Percentiles rank a stretch among this genome's conserved stretches.
phyloP scores from a whole-genome alignment of 1,140 invertebrate genomes.

The Brachionus asplanchnoidis region DNA sequence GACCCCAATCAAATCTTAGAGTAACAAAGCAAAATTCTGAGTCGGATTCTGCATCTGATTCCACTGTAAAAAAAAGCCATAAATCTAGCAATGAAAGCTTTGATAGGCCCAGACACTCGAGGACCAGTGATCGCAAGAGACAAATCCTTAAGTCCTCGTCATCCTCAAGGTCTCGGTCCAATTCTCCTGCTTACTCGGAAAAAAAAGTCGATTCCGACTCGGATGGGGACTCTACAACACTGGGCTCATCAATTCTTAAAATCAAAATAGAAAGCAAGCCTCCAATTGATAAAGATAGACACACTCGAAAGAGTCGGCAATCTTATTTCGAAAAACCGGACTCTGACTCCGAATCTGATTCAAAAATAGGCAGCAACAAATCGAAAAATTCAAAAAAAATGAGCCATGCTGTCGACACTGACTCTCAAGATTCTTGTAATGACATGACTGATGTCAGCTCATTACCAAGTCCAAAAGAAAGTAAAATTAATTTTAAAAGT shows the following conservation, averaged over 20 bases:
- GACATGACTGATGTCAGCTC: conserved; percentile 37
- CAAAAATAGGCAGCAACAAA: neutral
- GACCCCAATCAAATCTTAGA: neutral
- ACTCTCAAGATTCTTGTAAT: conserved; percentile 1
- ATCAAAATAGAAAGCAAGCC: conserved; percentile 19
- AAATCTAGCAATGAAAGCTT: neutral
- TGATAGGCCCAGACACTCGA: neutral
- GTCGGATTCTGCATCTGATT: neutral
- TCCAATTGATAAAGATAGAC: conserved; percentile 33
- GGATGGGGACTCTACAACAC: neutral
- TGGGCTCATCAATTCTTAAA: conserved; percentile 13
- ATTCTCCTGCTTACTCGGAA: neutral
- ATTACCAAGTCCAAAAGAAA: conserved; percentile 16
- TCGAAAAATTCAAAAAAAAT: neutral
- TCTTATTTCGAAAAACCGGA: conserved; percentile 31
- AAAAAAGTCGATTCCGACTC: neutral
- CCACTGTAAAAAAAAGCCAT: neutral
- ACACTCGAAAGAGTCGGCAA: neutral
- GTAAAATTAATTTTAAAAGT: neutral
- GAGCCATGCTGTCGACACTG: neutral
- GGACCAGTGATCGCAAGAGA: neutral
- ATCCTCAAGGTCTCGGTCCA: neutral
- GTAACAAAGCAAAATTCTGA: neutral
- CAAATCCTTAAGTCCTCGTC: neutral
- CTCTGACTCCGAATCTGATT: neutral